Evolutionary conservation across 2,888 invertebrate genomes (phyloP).

Genomic region (Scrobipalpa atriplicella): DNA sequence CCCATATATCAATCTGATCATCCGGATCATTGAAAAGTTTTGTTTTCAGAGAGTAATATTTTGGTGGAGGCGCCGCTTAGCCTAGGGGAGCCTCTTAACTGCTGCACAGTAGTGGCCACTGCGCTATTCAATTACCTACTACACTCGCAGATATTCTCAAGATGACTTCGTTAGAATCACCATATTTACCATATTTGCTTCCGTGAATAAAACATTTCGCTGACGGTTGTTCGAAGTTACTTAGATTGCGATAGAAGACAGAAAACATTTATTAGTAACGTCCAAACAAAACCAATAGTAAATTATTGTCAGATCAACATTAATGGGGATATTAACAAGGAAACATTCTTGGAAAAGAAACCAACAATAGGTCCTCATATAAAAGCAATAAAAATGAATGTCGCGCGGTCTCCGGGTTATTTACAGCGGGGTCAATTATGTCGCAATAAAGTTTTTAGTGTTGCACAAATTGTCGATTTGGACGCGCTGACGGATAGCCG

Average conservation of each 20-base stretch:
- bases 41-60: too few species aligned
- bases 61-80: too few species aligned
- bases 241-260: background rate
- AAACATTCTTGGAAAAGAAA: constrained; percentile 23
- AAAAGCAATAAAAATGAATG: constrained; percentile 48
- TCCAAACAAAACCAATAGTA: background rate
- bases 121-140: constrained; percentile 74
- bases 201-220: constrained; percentile 9
- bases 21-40: too few species aligned
- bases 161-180: constrained; percentile 57
- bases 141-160: constrained; percentile 60
- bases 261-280: too few species aligned
- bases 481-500: constrained; percentile 78
- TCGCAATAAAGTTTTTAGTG: constrained; percentile 80
- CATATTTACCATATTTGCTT: constrained; percentile 30
- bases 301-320: constrained; percentile 3
- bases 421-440: constrained; percentile 78
- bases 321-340: constrained; percentile 21
- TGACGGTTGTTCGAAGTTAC: background rate
- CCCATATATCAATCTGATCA: too few species aligned
- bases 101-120: constrained; percentile 62
- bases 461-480: constrained; percentile 80
- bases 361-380: constrained; percentile 30
- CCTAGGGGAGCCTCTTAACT: constrained; percentile 54
- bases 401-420: constrained; percentile 56